Evolutionary conservation across 2,113 vertebrate genomes (phyloP).

Genomic region (Agelaius phoeniceus): DNA sequence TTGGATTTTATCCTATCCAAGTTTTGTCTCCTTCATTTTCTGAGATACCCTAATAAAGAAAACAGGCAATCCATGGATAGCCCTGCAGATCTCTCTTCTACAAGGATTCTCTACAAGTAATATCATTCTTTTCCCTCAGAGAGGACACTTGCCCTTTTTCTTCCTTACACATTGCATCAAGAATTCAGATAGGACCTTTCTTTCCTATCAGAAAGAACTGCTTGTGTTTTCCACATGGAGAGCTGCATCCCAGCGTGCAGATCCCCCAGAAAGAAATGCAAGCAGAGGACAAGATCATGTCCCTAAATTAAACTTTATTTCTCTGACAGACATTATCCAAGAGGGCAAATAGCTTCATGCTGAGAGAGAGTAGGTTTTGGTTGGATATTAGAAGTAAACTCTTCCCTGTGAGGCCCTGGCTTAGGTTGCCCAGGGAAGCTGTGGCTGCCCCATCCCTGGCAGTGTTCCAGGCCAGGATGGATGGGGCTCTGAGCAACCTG

Average conservation of each 20-base stretch:
- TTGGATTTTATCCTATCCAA: neutral
- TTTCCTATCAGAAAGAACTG: neutral
- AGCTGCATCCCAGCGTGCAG: neutral
- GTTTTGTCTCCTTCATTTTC: neutral
- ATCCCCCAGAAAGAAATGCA: neutral
- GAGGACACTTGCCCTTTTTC: neutral
- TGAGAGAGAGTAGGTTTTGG: neutral
- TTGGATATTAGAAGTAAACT: neutral
- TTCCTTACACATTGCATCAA: neutral
- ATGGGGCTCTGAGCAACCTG: neutral
- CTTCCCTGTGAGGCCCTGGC: neutral
- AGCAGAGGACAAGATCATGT: neutral
- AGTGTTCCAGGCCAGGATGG: rapidly evolving
- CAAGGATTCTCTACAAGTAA: neutral
- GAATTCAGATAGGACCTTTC: neutral
- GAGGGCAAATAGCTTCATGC: neutral
- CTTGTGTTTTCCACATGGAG: neutral
- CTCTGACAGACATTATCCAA: neutral
- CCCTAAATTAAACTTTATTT: neutral
- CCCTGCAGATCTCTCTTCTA: neutral
- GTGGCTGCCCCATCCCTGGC: neutral
- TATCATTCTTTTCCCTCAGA: neutral
- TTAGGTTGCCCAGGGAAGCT: neutral
- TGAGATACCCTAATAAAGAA: neutral
- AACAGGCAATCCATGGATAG: neutral